These are phyloP conservation scores for Egretta garzetta DNA, from an alignment of 2,113 vertebrate species.

Conservation along the genomic window DNA sequence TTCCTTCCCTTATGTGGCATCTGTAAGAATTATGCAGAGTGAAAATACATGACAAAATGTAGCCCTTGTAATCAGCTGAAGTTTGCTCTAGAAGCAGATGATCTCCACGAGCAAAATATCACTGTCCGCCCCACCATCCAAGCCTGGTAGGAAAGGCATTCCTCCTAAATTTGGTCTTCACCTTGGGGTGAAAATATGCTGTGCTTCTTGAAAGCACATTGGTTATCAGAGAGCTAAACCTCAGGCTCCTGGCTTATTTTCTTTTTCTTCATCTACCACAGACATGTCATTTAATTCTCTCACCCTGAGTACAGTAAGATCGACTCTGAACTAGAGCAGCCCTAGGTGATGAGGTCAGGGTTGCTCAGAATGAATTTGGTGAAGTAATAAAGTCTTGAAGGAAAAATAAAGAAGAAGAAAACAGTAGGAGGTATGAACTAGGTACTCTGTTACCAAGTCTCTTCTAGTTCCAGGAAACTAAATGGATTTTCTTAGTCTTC, in stretches of 20 bases:
- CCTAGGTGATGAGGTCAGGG: slow-evolving; percentile 58
- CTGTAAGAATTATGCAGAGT: background rate
- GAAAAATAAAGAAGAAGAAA: slow-evolving; percentile 33
- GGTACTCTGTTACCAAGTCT: background rate
- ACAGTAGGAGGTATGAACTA: slow-evolving; percentile 31
- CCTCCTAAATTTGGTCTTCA: slow-evolving; percentile 12
- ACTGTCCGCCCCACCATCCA: background rate
- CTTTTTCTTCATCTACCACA: slow-evolving; percentile 11
- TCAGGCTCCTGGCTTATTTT: background rate
- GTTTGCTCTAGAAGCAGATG: background rate
- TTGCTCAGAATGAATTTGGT: slow-evolving; percentile 43
- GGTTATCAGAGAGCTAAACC: slow-evolving; percentile 16
- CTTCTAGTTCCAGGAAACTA: background rate
- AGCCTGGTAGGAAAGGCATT: background rate
- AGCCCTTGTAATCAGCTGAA: background rate
- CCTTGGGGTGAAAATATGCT: background rate
- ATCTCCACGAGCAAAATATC: background rate
- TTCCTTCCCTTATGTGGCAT: background rate
- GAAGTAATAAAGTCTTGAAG: slow-evolving; percentile 55
- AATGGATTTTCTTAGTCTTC: background rate
- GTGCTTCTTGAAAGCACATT: background rate
- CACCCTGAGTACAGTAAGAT: slow-evolving; percentile 28
- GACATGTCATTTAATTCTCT: slow-evolving; percentile 46
- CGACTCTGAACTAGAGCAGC: background rate
- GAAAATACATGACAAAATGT: background rate